Conservation (phyloP, 1,140 invertebrate genomes). For the Ephestia elutella region DNA sequence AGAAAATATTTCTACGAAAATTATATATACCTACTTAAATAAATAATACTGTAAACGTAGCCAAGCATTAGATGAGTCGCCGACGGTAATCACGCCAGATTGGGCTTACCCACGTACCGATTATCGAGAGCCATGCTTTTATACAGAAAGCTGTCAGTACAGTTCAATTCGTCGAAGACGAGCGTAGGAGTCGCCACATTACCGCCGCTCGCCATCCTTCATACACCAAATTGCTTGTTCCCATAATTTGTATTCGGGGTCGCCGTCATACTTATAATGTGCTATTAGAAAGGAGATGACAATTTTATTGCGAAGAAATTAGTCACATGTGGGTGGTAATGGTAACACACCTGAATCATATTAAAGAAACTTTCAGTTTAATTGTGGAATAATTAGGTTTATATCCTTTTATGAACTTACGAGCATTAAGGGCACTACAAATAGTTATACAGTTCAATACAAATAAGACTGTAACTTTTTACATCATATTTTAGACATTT, state of each 20-base stretch:
- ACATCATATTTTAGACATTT: no score
- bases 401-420: no score
- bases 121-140: conserved; percentile 33
- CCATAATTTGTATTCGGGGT: conserved; percentile 69
- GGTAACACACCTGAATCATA: conserved; percentile 12
- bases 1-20: no score
- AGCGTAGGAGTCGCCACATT: conserved; percentile 60
- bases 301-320: conserved; percentile 46
- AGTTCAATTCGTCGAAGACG: conserved; percentile 60
- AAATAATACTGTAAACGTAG: no score
- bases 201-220: conserved; percentile 55
- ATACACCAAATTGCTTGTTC: conserved; percentile 66
- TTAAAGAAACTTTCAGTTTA: conserved; percentile 2
- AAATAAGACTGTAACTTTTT: no score
- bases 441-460: no score
- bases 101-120: conserved; percentile 13
- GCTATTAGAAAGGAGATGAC: conserved; percentile 65
- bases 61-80: no score
- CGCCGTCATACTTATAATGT: conserved; percentile 58
- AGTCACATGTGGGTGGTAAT: conserved; percentile 36
- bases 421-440: no score
- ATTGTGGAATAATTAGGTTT: not conserved
- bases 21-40: no score
- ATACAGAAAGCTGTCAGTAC: conserved; percentile 58
- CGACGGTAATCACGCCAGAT: no score